Base-by-base conservation (phyloP, 2,888 invertebrate species). In the Tachystola acroxantha region DNA sequence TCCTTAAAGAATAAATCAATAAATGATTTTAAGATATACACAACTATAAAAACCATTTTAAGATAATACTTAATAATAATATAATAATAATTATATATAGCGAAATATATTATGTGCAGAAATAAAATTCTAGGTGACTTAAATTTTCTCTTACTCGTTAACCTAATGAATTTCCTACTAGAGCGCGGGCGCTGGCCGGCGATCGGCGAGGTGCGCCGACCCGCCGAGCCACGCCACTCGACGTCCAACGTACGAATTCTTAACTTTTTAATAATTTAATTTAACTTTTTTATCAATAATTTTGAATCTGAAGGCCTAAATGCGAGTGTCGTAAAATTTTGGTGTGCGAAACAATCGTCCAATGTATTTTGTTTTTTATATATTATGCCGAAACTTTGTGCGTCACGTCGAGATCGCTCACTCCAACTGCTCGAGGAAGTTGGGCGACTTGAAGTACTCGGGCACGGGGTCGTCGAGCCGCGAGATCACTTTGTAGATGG, bases 401-500 rank as follows among this genome's bases (percentile, higher is more conserved):
- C 70, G 77, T 70, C 63, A 70, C 12, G 27, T 62, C 64, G 66
- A 45, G 62, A 7, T 11, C 64, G 70, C 65, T 80, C 91, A 97
- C 92, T 97, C 98, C 72, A 99, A 92, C 85, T 98, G 97, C 82
- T 99, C 98, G 88, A 99, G 93, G 91, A 99, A 99, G 90, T 98
- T 98, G 57, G 98, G 97, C 68, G 97, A 96, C 88, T 99, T 99
- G 92, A 99, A 99, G 90, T 97, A 99, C 80, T 99, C 99, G 57
- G 99, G 99, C 66, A 99, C 96, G 50, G 95, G 94, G 87, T 99
- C 99, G 89, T 99, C 99, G 88, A 99, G 91, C 77, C 99, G 93
- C 65, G 98, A 98, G 86, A 99, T 99, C 69, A 99, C 94, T 88
- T 99, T 99, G 91, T 99, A 99, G 88, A 99, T 99, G 67, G 98